Conservation (phyloP, 2,797 vertebrate species). For the Triplophysa bombifrons region DNA sequence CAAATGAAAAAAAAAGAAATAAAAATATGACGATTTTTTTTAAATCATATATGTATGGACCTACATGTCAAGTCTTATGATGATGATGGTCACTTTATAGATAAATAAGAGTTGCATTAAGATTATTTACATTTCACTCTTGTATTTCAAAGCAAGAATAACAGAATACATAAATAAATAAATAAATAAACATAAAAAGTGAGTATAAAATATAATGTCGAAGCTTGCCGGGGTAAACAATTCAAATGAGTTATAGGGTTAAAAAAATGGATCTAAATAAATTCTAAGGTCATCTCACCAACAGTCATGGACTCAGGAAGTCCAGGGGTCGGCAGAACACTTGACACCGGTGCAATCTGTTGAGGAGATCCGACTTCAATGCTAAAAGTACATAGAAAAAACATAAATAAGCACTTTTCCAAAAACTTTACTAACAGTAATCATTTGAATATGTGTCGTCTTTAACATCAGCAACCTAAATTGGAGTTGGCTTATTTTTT, state of each 20-base stretch:
- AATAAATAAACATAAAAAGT: too few relatives aligned
- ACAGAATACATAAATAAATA: too few relatives aligned
- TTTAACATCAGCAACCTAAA: constrained; percentile 77
- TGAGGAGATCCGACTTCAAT: constrained; percentile 80
- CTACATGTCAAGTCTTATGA: too few relatives aligned
- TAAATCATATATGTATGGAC: too few relatives aligned
- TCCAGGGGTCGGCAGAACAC: constrained; percentile 73
- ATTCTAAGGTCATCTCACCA: constrained; percentile 76
- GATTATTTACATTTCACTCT: neutral
- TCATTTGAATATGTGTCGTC: constrained; percentile 20
- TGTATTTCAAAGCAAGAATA: neutral
- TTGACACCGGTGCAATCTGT: constrained; percentile 71
- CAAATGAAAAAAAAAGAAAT: neutral
- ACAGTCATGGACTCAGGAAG: constrained; percentile 93
- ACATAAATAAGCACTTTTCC: neutral
- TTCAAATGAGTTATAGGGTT: neutral
- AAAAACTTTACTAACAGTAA: neutral
- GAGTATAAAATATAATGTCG: too few relatives aligned
- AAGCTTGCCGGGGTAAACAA: neutral
- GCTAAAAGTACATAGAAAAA: constrained; percentile 67
- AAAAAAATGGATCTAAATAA: neutral
- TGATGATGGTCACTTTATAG: neutral
- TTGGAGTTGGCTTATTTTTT: constrained; percentile 74
- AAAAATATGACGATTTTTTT: too few relatives aligned
- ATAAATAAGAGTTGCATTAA: constrained; percentile 9